A percentile compares a stretch with the other conserved stretches of the same genome.
These are phyloP conservation scores for Glaucomys volans DNA, from an alignment of 2,113 vertebrate genomes.

Conservation along the genomic window DNA sequence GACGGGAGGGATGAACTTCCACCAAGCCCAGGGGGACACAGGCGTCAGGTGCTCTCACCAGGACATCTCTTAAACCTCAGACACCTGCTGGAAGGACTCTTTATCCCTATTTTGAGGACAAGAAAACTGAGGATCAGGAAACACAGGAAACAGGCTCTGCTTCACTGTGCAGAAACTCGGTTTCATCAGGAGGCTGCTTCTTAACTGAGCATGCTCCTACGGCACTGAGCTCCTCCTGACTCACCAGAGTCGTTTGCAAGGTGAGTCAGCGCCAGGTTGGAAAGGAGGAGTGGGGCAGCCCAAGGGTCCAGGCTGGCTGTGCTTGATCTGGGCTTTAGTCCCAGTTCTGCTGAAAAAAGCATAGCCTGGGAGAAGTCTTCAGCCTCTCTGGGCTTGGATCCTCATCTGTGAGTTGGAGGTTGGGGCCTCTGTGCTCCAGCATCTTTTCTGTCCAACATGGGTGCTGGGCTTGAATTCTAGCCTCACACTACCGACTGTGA, in stretches of 20 bases:
- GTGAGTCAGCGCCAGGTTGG: not conserved
- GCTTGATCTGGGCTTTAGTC: not conserved
- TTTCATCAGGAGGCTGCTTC: not conserved
- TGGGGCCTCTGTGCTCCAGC: not conserved
- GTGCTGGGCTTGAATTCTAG: not conserved
- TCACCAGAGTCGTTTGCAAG: not conserved
- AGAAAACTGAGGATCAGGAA: not conserved
- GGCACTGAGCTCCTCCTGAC: not conserved
- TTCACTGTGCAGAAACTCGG: not conserved
- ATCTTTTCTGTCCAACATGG: not conserved
- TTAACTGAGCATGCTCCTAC: not conserved
- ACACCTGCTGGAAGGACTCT: not conserved
- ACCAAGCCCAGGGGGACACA: not conserved
- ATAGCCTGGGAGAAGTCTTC: not conserved
- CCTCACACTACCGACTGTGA: not conserved
- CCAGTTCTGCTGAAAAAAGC: not conserved
- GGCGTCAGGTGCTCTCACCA: not conserved
- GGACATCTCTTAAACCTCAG: not conserved
- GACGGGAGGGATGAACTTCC: accelerated
- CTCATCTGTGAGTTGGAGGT: not conserved
- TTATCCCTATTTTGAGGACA: not conserved
- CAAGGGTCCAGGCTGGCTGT: not conserved
- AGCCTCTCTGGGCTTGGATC: accelerated
- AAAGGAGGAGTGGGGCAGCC: not conserved
- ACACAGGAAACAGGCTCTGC: not conserved